Evolutionary conservation across 1,140 invertebrate species (phyloP).

Genomic region (Bombus consobrinus): DNA sequence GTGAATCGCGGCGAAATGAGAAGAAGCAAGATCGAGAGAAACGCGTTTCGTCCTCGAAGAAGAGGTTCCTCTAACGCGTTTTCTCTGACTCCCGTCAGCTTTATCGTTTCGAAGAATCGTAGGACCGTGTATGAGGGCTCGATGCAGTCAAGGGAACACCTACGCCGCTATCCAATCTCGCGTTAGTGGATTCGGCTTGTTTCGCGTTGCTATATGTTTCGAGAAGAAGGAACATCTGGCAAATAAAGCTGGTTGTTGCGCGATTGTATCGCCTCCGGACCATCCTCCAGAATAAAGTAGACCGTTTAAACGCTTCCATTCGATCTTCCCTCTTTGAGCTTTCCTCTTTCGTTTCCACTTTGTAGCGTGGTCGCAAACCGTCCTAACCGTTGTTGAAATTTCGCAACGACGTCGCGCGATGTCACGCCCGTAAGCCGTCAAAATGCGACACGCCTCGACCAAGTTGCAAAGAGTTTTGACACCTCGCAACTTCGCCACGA

Average conservation of each 20-base stretch:
- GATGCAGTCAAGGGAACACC: background rate
- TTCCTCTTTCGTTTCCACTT: background rate
- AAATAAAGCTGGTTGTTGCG: constrained; percentile 5
- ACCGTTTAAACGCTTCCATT: background rate
- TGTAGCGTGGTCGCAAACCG: background rate
- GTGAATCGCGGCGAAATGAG: background rate
- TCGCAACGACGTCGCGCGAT: background rate
- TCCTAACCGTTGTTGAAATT: background rate
- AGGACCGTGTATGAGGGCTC: background rate
- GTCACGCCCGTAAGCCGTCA: too few relatives aligned
- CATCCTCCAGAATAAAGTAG: background rate
- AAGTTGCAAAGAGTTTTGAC: background rate
- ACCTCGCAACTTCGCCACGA: background rate
- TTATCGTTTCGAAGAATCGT: constrained; percentile 27
- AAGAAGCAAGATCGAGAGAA: background rate
- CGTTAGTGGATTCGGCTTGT: constrained; percentile 43
- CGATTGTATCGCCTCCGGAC: background rate
- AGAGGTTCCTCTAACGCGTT: constrained; percentile 3
- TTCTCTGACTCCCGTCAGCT: background rate
- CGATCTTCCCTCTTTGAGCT: background rate
- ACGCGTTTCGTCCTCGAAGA: background rate
- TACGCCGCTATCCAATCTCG: constrained; percentile 34
- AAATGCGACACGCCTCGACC: background rate
- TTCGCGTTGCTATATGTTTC: constrained; percentile 11
- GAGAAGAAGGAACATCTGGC: constrained; percentile 2